Percentiles rank a stretch among this genome's conserved stretches.
Evolutionary conservation across 2,113 vertebrate genomes (phyloP).

Genomic region (Podarcis raffonei): DNA sequence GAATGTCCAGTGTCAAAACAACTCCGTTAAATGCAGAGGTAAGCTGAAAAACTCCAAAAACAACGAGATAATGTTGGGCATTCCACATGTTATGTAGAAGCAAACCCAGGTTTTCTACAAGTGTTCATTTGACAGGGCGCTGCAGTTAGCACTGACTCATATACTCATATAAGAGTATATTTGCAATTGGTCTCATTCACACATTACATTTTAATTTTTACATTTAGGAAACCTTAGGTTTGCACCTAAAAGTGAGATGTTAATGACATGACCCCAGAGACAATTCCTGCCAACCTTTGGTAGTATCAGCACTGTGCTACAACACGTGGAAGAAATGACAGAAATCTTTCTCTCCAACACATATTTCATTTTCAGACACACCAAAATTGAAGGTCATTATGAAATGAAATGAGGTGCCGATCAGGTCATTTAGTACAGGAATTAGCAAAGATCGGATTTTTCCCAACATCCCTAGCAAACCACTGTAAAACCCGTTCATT

Average conservation of each 20-base stretch:
- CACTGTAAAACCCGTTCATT: neutral
- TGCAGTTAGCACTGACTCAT: neutral
- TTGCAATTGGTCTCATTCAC: neutral
- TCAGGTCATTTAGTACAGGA: neutral
- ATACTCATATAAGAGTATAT: neutral
- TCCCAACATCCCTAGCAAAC: neutral
- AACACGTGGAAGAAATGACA: neutral
- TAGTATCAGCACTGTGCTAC: neutral
- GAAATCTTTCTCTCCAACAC: neutral
- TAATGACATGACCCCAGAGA: neutral
- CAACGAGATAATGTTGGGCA: neutral
- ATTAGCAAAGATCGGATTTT: neutral
- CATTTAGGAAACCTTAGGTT: neutral
- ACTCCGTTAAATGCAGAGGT: neutral
- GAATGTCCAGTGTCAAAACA: neutral
- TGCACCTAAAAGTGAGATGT: neutral
- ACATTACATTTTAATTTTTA: neutral
- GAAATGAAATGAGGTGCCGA: neutral
- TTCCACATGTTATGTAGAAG: neutral
- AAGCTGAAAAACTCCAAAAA: neutral
- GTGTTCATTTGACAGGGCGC: neutral
- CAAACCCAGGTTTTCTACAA: neutral
- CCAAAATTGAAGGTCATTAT: neutral
- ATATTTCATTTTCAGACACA: neutral
- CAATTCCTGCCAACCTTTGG: neutral